Percentiles rank a stretch among this genome's conserved stretches.
phyloP scores from a whole-genome alignment of 92 coral and sea anemone species.

The Galaxea fascicularis region DNA sequence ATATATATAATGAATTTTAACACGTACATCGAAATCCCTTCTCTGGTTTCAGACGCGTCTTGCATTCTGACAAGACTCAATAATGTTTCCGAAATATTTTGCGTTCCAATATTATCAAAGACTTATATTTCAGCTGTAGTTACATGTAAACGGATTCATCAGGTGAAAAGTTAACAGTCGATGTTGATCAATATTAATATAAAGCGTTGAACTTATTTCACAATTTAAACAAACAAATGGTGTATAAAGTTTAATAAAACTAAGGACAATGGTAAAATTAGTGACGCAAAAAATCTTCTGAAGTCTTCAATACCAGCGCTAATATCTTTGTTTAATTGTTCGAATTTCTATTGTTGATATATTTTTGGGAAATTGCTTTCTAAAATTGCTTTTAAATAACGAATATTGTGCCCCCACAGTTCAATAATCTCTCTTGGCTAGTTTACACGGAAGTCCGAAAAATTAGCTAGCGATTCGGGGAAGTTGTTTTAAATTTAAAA shows the following conservation, averaged over 20 bases:
- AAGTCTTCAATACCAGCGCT: constrained; percentile 25
- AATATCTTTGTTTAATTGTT: constrained; percentile 1
- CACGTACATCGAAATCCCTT: constrained; percentile 8
- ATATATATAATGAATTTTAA: constrained; percentile 7
- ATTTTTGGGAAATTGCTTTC: too few species aligned
- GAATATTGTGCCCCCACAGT: neutral
- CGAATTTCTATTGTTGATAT: neutral
- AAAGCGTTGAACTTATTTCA: neutral
- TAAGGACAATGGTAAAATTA: neutral
- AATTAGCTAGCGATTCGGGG: too few species aligned
- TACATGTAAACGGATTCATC: neutral
- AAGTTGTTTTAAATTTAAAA: too few species aligned
- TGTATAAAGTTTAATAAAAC: neutral
- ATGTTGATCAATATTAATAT: neutral
- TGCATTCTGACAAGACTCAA: neutral
- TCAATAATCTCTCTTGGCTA: too few species aligned
- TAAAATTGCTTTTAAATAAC: neutral
- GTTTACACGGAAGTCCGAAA: too few species aligned
- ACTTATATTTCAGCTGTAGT: neutral
- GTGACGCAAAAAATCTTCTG: neutral
- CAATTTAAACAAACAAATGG: constrained; percentile 15
- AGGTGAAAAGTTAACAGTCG: neutral
- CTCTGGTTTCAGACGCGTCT: constrained; percentile 1
- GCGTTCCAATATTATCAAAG: neutral
- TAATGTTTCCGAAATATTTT: neutral